Base-by-base conservation (phyloP, 1,140 invertebrate genomes). In the Dendrolimus kikuchii region DNA sequence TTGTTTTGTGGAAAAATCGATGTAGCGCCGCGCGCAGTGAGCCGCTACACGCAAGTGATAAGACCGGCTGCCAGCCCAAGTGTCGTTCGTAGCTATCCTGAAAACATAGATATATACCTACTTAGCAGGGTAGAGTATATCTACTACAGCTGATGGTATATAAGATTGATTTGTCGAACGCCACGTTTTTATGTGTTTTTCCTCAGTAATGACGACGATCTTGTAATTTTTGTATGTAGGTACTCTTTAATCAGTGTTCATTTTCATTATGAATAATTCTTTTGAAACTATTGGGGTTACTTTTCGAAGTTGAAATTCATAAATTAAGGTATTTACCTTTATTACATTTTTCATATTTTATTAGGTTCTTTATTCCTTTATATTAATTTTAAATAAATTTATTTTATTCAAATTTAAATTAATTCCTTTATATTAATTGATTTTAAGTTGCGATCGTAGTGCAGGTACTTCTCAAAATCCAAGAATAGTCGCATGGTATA, bases 1-100 rank as follows among this genome's bases (percentile, higher is more conserved):
- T 79, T 81, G 76, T 77, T 78, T 74, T 55, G 70, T 70, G 77
- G 76, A 80, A 85, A 85, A 85, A 85, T 85, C 81, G 81, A 82
- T 85, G 71, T 58, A 59, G 66, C 77, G 80, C 71, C 78, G 80
- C 80, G 81, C 81, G 81, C 81, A 85, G 55, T 71, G 59, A 53
- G 57, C 62, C 59, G 63, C 66, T 66, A 60, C 68, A 66, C 66
- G 63, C 65, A 62, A 81, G 68, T 82, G 79, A 85, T 83, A 80
- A 82, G 68, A 57, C 52, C 42, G 49, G 49, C 62, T 50, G 51
- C 51, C 55, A 55, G 42, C 53, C 51, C 45, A 46, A 44, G 48
- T 50, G 40, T n/a, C 49, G 23, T 55, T 54, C 38, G 51, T 66
- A 68, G 9, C 53, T 59, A 59, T 57, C 53, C 50, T 66, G 38